These are phyloP conservation scores for Thymelicus lineola DNA, from an alignment of 2,888 invertebrate genomes.

Conservation along the genomic window DNA sequence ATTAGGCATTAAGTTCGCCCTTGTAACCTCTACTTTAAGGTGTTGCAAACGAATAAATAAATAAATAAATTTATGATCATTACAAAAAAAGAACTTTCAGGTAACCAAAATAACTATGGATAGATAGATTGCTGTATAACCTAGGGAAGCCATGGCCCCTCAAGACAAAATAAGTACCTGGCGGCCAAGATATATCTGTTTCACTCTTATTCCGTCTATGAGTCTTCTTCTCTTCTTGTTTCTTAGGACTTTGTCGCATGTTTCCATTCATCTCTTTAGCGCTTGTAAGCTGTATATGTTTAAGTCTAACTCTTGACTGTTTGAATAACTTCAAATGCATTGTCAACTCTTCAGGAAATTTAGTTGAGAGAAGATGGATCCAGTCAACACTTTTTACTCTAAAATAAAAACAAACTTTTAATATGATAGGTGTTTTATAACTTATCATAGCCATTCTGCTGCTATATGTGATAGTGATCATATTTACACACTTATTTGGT, in stretches of 20 bases:
- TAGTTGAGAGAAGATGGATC: constrained; percentile 94
- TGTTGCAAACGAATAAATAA: too few species aligned
- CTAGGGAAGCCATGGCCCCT: too few species aligned
- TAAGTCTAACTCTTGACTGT: constrained; percentile 87
- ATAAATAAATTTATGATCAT: too few species aligned
- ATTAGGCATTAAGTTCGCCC: too few species aligned
- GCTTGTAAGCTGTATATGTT: constrained; percentile 74
- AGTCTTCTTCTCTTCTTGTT: constrained; percentile 77
- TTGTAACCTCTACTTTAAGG: too few species aligned
- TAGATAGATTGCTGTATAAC: too few species aligned
- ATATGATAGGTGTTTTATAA: too few species aligned
- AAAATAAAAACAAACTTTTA: not conserved
- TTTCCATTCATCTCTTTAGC: constrained; percentile 75
- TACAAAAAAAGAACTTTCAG: too few species aligned
- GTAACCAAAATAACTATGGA: too few species aligned
- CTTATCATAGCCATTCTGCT: too few species aligned
- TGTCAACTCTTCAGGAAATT: constrained; percentile 95
- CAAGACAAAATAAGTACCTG: constrained; percentile 64
- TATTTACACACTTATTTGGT: too few species aligned
- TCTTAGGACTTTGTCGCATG: constrained; percentile 70
- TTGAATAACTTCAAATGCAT: constrained; percentile 94
- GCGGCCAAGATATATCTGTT: constrained; percentile 88
- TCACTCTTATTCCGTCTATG: constrained; percentile 91
- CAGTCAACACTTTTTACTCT: constrained; percentile 94
- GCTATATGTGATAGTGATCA: too few species aligned